A percentile compares a stretch with the other conserved stretches of the same genome.
phyloP scores from a whole-genome alignment of 2,888 invertebrate genomes.

The Danaus chrysippus region DNA sequence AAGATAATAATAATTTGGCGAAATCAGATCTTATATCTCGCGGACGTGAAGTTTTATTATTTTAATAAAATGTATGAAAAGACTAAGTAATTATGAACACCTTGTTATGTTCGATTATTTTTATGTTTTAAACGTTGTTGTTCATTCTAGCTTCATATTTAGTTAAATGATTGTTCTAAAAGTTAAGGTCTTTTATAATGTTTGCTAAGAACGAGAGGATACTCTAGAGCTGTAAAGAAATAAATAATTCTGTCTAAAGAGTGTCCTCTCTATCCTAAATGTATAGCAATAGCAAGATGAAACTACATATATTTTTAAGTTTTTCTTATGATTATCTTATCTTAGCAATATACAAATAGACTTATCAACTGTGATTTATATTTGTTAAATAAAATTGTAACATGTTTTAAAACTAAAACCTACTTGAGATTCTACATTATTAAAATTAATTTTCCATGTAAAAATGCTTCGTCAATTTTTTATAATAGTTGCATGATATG shows the following conservation, averaged over 20 bases:
- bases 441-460: not conserved
- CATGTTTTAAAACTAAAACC: not conserved
- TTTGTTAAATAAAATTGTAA: not conserved
- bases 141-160: no score
- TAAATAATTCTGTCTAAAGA: no score
- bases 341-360: not conserved
- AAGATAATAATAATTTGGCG: conserved; percentile 31
- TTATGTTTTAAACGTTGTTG: no score
- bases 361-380: conserved; percentile 5
- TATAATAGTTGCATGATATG: not conserved
- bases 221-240: no score
- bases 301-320: not conserved
- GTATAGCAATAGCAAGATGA: not conserved
- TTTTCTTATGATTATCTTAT: not conserved
- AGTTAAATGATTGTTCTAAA: no score
- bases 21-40: conserved; percentile 17
- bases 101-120: no score
- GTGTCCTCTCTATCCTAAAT: no score
- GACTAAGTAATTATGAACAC: not conserved
- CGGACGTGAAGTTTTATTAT: conserved; percentile 4
- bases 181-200: no score
- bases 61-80: not conserved
- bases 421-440: not conserved
- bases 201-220: no score
- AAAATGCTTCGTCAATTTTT: not conserved